These are phyloP conservation scores for Zygothrica quintamaculata DNA, from an alignment of 2,888 invertebrate genomes.

Conservation along the genomic window DNA sequence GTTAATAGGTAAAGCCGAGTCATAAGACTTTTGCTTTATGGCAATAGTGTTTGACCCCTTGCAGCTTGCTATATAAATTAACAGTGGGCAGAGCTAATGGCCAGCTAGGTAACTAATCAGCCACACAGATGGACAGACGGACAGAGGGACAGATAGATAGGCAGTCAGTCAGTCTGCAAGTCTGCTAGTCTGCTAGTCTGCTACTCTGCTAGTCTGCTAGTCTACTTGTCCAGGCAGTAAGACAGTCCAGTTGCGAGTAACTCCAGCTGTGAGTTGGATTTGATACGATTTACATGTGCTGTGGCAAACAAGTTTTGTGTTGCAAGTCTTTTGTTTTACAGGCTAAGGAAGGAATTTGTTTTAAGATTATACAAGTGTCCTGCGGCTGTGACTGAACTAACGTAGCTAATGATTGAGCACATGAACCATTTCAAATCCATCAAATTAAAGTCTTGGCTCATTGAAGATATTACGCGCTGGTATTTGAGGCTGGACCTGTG, in stretches of 20 bases:
- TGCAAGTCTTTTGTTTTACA: constrained; percentile 63
- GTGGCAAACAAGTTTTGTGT: constrained; percentile 58
- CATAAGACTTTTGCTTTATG: constrained; percentile 58
- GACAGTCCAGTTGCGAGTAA: constrained; percentile 10
- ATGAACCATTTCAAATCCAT: constrained; percentile 60
- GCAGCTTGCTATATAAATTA: constrained; percentile 69
- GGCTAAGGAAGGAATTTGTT: constrained; percentile 52
- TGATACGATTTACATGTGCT: constrained; percentile 63
- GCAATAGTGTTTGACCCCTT: constrained; percentile 63
- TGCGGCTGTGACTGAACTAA: constrained; percentile 47
- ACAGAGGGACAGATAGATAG: no score
- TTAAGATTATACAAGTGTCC: constrained; percentile 65
- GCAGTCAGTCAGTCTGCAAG: constrained; percentile 17
- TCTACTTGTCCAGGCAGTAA: no score
- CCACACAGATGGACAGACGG: constrained; percentile 25
- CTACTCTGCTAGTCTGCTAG: constrained; percentile 3
- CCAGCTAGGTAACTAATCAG: constrained; percentile 19
- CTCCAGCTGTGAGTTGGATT: constrained; percentile 69
- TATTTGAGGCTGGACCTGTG: background rate
- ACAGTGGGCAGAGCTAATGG: constrained; percentile 50
- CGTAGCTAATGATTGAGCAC: constrained; percentile 51
- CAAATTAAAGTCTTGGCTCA: constrained; percentile 50
- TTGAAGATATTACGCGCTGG: constrained; percentile 41
- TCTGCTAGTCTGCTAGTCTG: constrained; percentile 13
- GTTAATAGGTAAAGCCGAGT: constrained; percentile 41